These are phyloP conservation scores for Coenonympha glycerion DNA, from an alignment of 2,888 invertebrate species.

Conservation along the genomic window DNA sequence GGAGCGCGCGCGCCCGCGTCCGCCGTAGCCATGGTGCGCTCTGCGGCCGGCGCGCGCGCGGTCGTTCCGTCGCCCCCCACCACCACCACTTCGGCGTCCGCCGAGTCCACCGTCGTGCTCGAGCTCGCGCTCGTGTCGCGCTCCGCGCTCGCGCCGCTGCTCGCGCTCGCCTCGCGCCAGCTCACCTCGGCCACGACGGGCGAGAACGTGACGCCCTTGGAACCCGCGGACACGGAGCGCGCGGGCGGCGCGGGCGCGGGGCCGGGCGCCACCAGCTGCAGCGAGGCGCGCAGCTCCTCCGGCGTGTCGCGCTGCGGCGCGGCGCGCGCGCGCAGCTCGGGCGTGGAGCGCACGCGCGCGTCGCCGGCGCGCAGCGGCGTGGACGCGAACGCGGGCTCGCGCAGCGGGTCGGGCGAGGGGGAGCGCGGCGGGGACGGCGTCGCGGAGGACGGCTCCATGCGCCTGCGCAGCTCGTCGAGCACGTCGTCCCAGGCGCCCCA, in stretches of 20 bases:
- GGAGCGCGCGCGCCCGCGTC: conserved; percentile 69
- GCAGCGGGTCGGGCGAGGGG: conserved; percentile 58
- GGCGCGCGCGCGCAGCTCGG: conserved; percentile 73
- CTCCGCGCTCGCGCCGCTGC: conserved; percentile 42
- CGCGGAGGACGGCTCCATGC: conserved; percentile 57
- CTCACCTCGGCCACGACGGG: conserved; percentile 87
- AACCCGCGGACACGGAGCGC: conserved; percentile 65
- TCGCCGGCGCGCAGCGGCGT: conserved; percentile 75
- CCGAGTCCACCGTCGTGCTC: conserved; percentile 55
- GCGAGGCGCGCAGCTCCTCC: conserved; percentile 70
- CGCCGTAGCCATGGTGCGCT: conserved; percentile 61
- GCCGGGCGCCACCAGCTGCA: conserved; percentile 74
- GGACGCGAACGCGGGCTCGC: conserved; percentile 73
- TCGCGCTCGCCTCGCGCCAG: conserved; percentile 81
- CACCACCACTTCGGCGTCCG: conserved; percentile 60
- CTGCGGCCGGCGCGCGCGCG: conserved; percentile 58
- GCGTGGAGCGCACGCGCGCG: conserved; percentile 74
- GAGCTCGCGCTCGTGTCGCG: conserved; percentile 56
- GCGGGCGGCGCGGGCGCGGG: conserved; percentile 47
- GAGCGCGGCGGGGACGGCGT: conserved; percentile 61
- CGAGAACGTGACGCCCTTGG: conserved; percentile 84
- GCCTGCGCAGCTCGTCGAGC: conserved; percentile 62
- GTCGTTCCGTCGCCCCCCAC: conserved; percentile 44
- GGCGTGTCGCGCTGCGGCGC: conserved; percentile 63
- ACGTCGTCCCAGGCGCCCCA: conserved; percentile 74